A percentile compares a stretch with the other conserved stretches of the same genome.
Evolutionary conservation across 2,113 vertebrate genomes (phyloP).

Genomic region (Corydoras sp.): DNA sequence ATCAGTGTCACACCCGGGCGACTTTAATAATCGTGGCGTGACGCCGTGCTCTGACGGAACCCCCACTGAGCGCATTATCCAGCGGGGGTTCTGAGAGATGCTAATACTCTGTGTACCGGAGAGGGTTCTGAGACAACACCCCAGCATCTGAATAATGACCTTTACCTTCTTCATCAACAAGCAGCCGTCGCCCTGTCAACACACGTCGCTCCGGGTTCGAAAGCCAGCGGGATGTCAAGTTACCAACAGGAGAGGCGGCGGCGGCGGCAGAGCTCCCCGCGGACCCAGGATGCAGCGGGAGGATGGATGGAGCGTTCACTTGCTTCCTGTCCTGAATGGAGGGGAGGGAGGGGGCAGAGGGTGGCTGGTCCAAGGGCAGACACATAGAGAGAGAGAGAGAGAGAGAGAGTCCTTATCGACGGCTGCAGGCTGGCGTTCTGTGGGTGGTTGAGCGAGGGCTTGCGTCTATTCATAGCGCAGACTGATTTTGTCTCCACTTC

Average conservation of each 20-base stretch:
- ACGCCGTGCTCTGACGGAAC: slow-evolving; percentile 12
- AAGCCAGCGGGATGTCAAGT: slow-evolving; percentile 48
- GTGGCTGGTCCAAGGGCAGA: slow-evolving; percentile 41
- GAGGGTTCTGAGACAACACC: slow-evolving; percentile 41
- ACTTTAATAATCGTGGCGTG: slow-evolving; percentile 6
- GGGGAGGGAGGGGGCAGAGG: slow-evolving; percentile 42
- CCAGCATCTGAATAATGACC: slow-evolving; percentile 57
- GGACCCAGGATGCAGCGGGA: slow-evolving; percentile 43
- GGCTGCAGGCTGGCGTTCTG: slow-evolving; percentile 28
- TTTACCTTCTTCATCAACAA: slow-evolving; percentile 53
- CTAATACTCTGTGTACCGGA: slow-evolving; percentile 21
- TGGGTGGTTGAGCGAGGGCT: slow-evolving; percentile 2
- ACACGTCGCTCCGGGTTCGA: slow-evolving; percentile 53
- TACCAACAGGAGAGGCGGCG: slow-evolving; percentile 61
- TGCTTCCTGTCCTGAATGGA: slow-evolving; percentile 38
- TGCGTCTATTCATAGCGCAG: slow-evolving; percentile 13
- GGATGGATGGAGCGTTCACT: slow-evolving; percentile 33
- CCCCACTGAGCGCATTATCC: slow-evolving; percentile 19
- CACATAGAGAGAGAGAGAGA: slow-evolving; percentile 16
- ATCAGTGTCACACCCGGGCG: slow-evolving; percentile 3
- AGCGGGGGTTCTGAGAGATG: slow-evolving; percentile 12
- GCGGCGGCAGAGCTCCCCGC: slow-evolving; percentile 51
- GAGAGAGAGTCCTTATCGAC: slow-evolving; percentile 24
- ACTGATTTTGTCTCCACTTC: slow-evolving; percentile 12
- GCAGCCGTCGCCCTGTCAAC: slow-evolving; percentile 53